These are phyloP conservation scores for Sebastes trivittatus DNA, from an alignment of 2,797 vertebrate species.

Conservation along the genomic window DNA sequence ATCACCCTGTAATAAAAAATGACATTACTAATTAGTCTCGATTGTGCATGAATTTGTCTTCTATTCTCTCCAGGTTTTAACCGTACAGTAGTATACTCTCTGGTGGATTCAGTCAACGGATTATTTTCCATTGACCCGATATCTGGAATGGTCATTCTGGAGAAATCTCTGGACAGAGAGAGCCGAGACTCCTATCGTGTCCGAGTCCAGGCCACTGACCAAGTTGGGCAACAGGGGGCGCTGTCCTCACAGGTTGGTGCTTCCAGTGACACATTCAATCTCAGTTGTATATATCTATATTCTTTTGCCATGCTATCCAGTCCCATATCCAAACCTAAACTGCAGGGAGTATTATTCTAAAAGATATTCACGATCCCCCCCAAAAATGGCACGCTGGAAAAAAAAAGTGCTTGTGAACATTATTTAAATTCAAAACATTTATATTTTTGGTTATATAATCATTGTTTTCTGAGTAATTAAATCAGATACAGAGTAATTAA, in stretches of 20 bases:
- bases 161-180: slow-evolving; percentile 92
- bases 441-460: neutral
- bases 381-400: neutral
- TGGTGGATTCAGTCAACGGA: slow-evolving; percentile 87
- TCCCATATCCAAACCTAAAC: neutral
- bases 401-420: neutral
- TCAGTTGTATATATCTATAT: neutral
- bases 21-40: neutral
- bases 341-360: neutral
- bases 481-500: neutral
- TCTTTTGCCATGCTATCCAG: neutral
- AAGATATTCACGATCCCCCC: neutral
- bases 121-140: slow-evolving; percentile 91
- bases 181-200: slow-evolving; percentile 87
- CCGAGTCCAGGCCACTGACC: slow-evolving; percentile 89
- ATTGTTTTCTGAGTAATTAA: neutral
- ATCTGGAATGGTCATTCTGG: slow-evolving; percentile 90
- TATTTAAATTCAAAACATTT: neutral
- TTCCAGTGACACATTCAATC: neutral
- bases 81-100: slow-evolving; percentile 89
- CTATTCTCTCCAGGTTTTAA: slow-evolving; percentile 84
- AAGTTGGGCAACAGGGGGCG: slow-evolving; percentile 86
- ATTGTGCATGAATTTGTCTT: neutral
- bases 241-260: slow-evolving; percentile 84
- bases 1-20: neutral